A percentile compares a stretch with the other conserved stretches of the same genome.
Evolutionary conservation across 2,797 vertebrate genomes (phyloP).

Genomic region (Brachymystax lenok): DNA sequence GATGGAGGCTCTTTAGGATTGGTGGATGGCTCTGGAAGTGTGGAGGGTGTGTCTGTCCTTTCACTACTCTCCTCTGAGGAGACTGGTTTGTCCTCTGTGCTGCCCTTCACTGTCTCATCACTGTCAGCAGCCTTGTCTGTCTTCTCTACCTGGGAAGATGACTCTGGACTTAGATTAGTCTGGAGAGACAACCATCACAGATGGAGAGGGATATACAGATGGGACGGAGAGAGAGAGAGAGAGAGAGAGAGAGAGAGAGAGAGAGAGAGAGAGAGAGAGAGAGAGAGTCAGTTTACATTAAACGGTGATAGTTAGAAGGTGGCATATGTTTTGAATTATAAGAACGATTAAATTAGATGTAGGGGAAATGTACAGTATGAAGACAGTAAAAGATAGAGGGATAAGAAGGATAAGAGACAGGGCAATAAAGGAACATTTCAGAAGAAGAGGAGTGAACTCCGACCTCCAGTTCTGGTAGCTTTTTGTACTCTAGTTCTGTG

Average conservation of each 20-base stretch:
- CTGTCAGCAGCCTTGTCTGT: slow-evolving; percentile 68
- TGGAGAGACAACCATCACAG: slow-evolving; percentile 23
- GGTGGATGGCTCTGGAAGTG: slow-evolving; percentile 58
- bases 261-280: slow-evolving; percentile 17
- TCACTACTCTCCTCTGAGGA: slow-evolving; percentile 72
- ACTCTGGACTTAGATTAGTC: slow-evolving; percentile 45
- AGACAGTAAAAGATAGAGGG: slow-evolving; percentile 29
- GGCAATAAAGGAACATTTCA: background rate
- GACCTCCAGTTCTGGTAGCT: slow-evolving; percentile 81
- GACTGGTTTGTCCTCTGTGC: slow-evolving; percentile 64
- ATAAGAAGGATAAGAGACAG: background rate
- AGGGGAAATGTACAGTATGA: slow-evolving; percentile 8
- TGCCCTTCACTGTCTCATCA: slow-evolving; percentile 62
- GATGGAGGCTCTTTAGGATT: slow-evolving; percentile 49
- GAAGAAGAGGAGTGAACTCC: background rate
- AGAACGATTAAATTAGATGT: slow-evolving; percentile 11
- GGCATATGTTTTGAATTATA: slow-evolving; percentile 2
- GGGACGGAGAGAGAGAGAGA: slow-evolving; percentile 2
- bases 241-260: background rate
- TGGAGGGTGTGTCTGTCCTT: slow-evolving; percentile 61
- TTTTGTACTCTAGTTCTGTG: slow-evolving; percentile 79
- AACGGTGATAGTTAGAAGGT: slow-evolving; percentile 5
- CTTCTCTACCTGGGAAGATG: slow-evolving; percentile 24
- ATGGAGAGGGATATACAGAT: slow-evolving; percentile 17
- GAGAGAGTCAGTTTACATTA: background rate